Evolutionary conservation across 1,140 invertebrate species (phyloP).

Genomic region (Xylocopa sonorina): DNA sequence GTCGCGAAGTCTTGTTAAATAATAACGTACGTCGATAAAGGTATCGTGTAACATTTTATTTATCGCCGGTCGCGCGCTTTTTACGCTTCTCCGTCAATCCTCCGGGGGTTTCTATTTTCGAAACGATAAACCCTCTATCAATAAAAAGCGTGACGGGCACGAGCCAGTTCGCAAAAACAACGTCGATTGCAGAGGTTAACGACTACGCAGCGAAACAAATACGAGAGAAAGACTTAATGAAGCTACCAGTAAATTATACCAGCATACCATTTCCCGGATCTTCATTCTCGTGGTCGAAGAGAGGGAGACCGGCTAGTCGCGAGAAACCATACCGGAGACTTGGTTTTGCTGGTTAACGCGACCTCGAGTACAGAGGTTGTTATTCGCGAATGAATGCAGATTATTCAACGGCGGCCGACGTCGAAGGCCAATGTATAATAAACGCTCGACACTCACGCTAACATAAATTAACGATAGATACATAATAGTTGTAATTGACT

Average conservation of each 20-base stretch:
- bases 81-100: too few species aligned
- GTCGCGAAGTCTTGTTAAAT: neutral
- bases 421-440: neutral
- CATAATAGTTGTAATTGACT: too few species aligned
- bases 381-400: neutral
- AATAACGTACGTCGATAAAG: conserved; percentile 18
- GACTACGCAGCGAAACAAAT: neutral
- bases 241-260: neutral
- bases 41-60: neutral
- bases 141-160: neutral
- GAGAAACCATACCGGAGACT: too few species aligned
- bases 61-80: too few species aligned
- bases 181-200: neutral
- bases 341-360: neutral
- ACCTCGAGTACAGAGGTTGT: neutral
- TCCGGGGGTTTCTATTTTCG: neutral
- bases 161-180: neutral
- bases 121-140: neutral
- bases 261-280: neutral
- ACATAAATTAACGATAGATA: neutral
- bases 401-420: neutral
- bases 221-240: neutral
- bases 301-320: neutral
- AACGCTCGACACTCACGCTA: neutral
- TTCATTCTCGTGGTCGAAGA: neutral